These are phyloP conservation scores for Ischnura elegans DNA, from an alignment of 2,888 invertebrate genomes.

Conservation along the genomic window DNA sequence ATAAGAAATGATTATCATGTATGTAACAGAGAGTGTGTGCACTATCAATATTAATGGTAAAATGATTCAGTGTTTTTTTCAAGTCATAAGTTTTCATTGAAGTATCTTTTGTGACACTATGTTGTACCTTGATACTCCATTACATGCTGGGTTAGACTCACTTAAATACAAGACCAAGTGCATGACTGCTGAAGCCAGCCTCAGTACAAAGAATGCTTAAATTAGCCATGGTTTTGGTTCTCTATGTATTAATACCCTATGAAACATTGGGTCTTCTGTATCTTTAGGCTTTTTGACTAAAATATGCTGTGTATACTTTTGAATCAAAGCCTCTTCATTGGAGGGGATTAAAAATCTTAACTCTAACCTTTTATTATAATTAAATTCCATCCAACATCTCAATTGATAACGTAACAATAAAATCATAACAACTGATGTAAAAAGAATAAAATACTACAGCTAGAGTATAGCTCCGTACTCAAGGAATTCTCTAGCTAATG, in stretches of 20 bases:
- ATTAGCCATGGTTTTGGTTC: slow-evolving; percentile 29
- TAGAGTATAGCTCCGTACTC: not conserved
- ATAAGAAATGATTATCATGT: not conserved
- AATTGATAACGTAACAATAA: slow-evolving; percentile 19
- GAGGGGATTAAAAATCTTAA: not conserved
- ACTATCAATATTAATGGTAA: not conserved
- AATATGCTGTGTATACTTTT: slow-evolving; percentile 16
- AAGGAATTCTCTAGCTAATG: not conserved
- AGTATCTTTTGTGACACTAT: not conserved
- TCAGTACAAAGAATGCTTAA: not conserved
- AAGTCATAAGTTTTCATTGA: not conserved
- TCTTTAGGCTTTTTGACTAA: not conserved
- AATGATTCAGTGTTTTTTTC: not conserved
- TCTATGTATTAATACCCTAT: slow-evolving; percentile 44
- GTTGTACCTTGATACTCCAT: slow-evolving; percentile 8
- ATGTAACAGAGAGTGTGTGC: not conserved
- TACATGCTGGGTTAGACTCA: not conserved
- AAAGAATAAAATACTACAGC: slow-evolving; percentile 16
- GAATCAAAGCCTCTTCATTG: not conserved
- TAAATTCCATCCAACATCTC: slow-evolving; percentile 44
- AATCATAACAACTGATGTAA: slow-evolving; percentile 48
- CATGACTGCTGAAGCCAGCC: not conserved
- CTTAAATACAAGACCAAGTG: not conserved
- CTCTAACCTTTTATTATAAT: not conserved
- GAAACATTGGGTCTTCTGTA: slow-evolving; percentile 19